Base-by-base conservation (phyloP, 1,140 invertebrate species). In the Wasmannia auropunctata region DNA sequence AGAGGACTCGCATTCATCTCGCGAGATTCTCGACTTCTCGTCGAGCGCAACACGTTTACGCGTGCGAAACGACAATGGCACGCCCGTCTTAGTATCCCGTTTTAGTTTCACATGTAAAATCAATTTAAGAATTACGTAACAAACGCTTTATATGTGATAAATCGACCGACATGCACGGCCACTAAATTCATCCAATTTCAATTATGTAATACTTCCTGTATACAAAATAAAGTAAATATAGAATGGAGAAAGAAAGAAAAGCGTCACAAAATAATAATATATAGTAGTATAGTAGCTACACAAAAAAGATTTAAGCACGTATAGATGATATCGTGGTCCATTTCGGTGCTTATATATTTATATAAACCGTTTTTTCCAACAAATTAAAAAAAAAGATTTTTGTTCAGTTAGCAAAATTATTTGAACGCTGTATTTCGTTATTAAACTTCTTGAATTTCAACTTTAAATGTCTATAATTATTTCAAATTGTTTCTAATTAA, bases 1-100 rank as follows among this genome's bases (percentile, higher is more conserved):
- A 34, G 37, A n/a, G n/a, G n/a, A 34, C 16, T 43, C n/a, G 56
- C 81, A n/a, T 77, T 85, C 69, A 85, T 76, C 81, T 77, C 81
- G 70, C 69, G 54, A 60, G 34, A 37, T 19, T 40, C 56, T 37
- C 34, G 43, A 46, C n/a, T n/a, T n/a, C n/a, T n/a, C n/a, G 49
- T 22, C 19, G 34, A 63, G 16, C 19, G 22, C 58, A 31, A 51
- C 19, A 46, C 25, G 54, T 56, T n/a, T 43, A 19, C n/a, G 62
- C 62, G 14, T 31, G 67, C 34, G 37, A 43, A 43, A 83, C 65
- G 37, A 28, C 34, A 81, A 46, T n/a, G 46, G 19, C n/a, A 8
- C 16, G 8, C 51, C n/a, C n/a, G n/a, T n/a, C n/a, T n/a, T n/a
- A n/a, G n/a, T n/a, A n/a, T n/a, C 3, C 1, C 69, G 19, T 25